Percentiles rank a stretch among this genome's conserved stretches.
Evolutionary conservation across 2,113 vertebrate species (phyloP).

Genomic region (Desmodus rotundus): DNA sequence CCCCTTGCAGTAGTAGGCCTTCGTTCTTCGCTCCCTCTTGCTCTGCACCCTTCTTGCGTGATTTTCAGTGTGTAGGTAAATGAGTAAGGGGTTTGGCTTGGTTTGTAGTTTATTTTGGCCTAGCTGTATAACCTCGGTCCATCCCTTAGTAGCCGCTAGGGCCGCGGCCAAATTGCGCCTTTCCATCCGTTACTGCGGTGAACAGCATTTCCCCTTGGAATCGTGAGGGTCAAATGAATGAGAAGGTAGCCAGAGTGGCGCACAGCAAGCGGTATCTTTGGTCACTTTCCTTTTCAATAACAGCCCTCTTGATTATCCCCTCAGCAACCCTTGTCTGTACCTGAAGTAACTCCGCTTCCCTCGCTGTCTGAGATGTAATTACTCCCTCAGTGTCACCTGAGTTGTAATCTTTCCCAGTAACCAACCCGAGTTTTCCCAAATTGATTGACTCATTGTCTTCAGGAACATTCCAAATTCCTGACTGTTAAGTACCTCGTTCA

Average conservation of each 20-base stretch:
- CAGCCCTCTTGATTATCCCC: not conserved
- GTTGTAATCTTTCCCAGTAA: not conserved
- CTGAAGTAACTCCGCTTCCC: not conserved
- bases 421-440: not conserved
- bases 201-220: not conserved
- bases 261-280: not conserved
- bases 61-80: not conserved
- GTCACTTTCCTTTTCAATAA: not conserved
- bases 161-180: not conserved
- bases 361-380: not conserved
- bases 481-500: not conserved
- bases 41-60: not conserved
- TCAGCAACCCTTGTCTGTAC: no score
- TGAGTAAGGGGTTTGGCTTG: not conserved
- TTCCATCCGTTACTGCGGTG: not conserved
- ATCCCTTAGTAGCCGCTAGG: not conserved
- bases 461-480: not conserved
- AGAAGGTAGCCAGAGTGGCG: not conserved
- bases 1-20: not conserved
- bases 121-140: not conserved
- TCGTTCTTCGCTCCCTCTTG: not conserved
- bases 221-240: not conserved
- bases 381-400: rapidly evolving
- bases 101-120: not conserved
- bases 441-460: not conserved